phyloP scores from a whole-genome alignment of 2,797 vertebrate genomes.

The Odontamblyopus rebecca region DNA sequence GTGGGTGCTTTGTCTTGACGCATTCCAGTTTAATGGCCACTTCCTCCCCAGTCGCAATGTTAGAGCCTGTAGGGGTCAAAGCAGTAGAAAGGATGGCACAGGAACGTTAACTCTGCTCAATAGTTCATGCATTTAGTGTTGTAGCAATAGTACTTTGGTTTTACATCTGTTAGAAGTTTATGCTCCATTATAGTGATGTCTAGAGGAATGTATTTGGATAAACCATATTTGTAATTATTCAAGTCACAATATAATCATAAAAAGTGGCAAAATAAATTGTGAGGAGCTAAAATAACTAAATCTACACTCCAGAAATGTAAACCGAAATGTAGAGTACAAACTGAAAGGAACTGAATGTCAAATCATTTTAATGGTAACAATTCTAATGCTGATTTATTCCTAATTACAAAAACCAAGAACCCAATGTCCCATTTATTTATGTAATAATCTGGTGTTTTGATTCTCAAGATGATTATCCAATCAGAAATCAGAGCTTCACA shows the following conservation, averaged over 20 bases:
- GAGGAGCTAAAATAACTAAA: not conserved
- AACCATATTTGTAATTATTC: not conserved
- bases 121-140: not conserved
- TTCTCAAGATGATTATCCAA: too few relatives aligned
- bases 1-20: conserved; percentile 97
- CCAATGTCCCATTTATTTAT: too few relatives aligned
- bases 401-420: too few relatives aligned
- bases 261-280: not conserved
- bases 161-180: not conserved
- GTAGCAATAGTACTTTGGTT: not conserved
- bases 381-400: too few relatives aligned
- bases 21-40: conserved; percentile 98
- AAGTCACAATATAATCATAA: not conserved
- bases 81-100: not conserved
- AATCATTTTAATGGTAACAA: too few relatives aligned
- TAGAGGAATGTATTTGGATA: not conserved
- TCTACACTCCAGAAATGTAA: not conserved
- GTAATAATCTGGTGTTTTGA: too few relatives aligned
- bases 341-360: too few relatives aligned
- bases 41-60: conserved; percentile 96
- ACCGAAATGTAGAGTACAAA: not conserved
- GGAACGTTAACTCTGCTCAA: not conserved
- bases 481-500: too few relatives aligned
- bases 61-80: conserved; percentile 82
- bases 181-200: not conserved